Evolutionary conservation across 2,888 invertebrate species (phyloP), one percentile per base, ranked within the genome.

Genomic region (Lordiphosa fenestrarum): DNA sequence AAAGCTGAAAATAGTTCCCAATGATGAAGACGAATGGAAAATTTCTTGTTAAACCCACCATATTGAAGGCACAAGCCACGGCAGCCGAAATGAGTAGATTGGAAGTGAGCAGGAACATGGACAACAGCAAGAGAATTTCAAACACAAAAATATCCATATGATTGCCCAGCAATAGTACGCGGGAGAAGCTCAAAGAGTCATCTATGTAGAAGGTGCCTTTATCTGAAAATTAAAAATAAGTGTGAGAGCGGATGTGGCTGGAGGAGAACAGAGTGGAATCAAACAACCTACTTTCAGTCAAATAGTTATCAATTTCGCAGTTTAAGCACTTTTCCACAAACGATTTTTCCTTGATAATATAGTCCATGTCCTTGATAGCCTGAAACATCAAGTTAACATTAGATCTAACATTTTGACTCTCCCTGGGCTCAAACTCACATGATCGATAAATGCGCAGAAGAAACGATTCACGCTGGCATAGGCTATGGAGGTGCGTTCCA

Each of bases 401-500:
- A 25, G 10, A 2, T 2, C 1, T 12, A 7, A 2, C 38, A n/a
- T 9, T 13, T 19, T 4, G 2, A 41, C 30, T 3, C 0, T 3
- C 6, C 2, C n/a, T 6, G 2, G 30, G 30, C 7, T 30, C 30
- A 30, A 30, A 3, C 91, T 89, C 87, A 93, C 94, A 87, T 95
- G 95, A 89, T 95, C 95, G 55, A 95, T 91, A 85, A 95, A 95
- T 40, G 93, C 92, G 49, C 92, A 92, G 37, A 96, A 90, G 88
- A 95, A 95, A 69, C 92, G 91, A 89, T 94, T 95, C 70, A 95
- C 91, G 69, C 91, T 92, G 46, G 91, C 90, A 80, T 94, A 94
- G 0, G 93, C 92, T 53, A 91, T 90, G 57, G 91, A 90, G 49
- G 90, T 91, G 66, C 91, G 89, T 54, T 92, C 91, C 74, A 87